phyloP scores from a whole-genome alignment of 1,140 invertebrate genomes.

The Phthorimaea operculella region DNA sequence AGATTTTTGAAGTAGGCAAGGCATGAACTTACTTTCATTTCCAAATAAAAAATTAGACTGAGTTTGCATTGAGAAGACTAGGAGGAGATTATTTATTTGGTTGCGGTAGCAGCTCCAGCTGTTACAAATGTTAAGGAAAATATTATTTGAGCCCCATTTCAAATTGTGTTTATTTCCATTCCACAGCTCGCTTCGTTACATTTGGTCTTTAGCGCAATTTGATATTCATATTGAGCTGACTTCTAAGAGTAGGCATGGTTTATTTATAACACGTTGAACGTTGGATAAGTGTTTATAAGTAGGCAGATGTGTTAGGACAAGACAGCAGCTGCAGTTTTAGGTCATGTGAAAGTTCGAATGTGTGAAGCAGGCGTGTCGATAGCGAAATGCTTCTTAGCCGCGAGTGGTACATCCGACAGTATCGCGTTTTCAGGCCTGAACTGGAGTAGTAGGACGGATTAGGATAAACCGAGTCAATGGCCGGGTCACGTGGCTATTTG shows the following conservation, averaged over 20 bases:
- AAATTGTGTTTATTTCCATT: slow-evolving; percentile 17
- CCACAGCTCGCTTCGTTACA: not conserved
- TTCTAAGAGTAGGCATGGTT: no score
- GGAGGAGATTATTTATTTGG: slow-evolving; percentile 54
- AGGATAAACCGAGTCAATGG: slow-evolving; percentile 66
- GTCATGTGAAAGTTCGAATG: slow-evolving; percentile 37
- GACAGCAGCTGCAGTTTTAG: slow-evolving; percentile 23
- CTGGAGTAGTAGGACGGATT: slow-evolving; percentile 66
- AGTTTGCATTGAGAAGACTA: slow-evolving; percentile 41
- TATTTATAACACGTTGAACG: no score
- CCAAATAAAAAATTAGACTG: slow-evolving; percentile 44
- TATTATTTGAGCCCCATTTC: slow-evolving; percentile 23
- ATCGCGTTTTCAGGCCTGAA: slow-evolving; percentile 43
- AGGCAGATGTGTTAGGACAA: slow-evolving; percentile 15
- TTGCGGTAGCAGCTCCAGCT: slow-evolving; percentile 37
- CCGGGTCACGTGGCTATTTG: slow-evolving; percentile 65
- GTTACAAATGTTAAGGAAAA: slow-evolving; percentile 24
- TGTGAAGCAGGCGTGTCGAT: slow-evolving; percentile 19
- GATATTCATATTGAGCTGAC: no score
- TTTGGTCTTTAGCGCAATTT: no score
- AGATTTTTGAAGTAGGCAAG: slow-evolving; percentile 12
- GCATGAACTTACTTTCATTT: slow-evolving; percentile 20
- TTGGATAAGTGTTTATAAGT: no score
- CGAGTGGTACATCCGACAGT: slow-evolving; percentile 13
- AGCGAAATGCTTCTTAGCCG: not conserved